Evolutionary conservation across 2,888 invertebrate species (phyloP).

Genomic region (Leucophenga maculata): DNA sequence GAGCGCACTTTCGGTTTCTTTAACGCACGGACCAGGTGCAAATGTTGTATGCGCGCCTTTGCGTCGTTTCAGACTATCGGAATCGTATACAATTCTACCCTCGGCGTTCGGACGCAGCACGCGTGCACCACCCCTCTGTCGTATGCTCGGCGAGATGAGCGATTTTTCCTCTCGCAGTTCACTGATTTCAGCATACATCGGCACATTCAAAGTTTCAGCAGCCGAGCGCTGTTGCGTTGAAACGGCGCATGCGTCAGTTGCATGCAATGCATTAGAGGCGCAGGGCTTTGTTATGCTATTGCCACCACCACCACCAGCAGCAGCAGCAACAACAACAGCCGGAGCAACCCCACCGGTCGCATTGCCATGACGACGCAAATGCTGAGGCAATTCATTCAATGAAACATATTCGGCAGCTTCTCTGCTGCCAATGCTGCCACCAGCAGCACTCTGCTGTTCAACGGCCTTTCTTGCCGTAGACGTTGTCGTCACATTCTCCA

Average conservation of each 20-base stretch:
- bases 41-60: conserved; percentile 89
- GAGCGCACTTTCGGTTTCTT: conserved; percentile 75
- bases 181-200: conserved; percentile 69
- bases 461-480: conserved; percentile 21
- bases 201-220: conserved; percentile 55
- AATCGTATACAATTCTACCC: conserved; percentile 90
- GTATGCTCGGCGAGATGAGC: conserved; percentile 44
- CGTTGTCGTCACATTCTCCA: conserved; percentile 71
- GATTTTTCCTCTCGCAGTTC: conserved; percentile 62
- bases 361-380: conserved; percentile 58
- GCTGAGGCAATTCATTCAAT: conserved; percentile 82
- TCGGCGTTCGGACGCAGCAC: conserved; percentile 85
- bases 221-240: conserved; percentile 37
- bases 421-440: conserved; percentile 61
- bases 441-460: conserved; percentile 44
- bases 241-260: conserved; percentile 48
- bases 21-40: conserved; percentile 89
- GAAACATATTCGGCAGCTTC: conserved; percentile 80
- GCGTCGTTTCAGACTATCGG: conserved; percentile 84
- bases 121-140: conserved; percentile 72
- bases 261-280: conserved; percentile 48
- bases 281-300: conserved; percentile 35
- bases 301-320: conserved; percentile 43
- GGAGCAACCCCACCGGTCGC: no score
- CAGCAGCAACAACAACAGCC: no score